A percentile compares a stretch with the other conserved stretches of the same genome.
Conservation (phyloP, 1,140 invertebrate genomes). For the Drosophila littoralis region DNA sequence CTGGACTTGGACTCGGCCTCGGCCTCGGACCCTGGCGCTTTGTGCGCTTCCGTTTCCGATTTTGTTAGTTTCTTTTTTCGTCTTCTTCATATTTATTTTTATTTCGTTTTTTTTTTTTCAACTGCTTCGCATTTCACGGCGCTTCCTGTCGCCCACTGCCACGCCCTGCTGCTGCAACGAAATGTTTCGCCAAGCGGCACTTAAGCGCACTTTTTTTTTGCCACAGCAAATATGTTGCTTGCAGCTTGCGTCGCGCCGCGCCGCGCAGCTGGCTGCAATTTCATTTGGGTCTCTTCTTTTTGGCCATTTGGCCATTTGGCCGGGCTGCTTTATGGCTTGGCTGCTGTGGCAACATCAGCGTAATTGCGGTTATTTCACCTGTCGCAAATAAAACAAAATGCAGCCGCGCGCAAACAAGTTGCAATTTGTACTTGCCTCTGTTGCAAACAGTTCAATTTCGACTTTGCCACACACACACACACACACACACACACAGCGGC, state of each 20-base stretch:
- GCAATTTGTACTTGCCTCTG: slow-evolving; percentile 69
- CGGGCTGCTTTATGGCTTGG: slow-evolving; percentile 19
- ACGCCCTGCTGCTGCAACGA: slow-evolving; percentile 56
- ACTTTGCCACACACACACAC: slow-evolving; percentile 22
- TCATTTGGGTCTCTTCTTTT: slow-evolving; percentile 47
- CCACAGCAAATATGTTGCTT: slow-evolving; percentile 66
- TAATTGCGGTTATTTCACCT: slow-evolving; percentile 82
- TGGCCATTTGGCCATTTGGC: slow-evolving; percentile 21
- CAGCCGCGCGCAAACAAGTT: slow-evolving; percentile 74
- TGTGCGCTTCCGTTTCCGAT: slow-evolving; percentile 81
- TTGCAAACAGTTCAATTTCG: slow-evolving; percentile 81
- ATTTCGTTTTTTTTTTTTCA: neutral
- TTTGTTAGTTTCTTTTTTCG: slow-evolving; percentile 66
- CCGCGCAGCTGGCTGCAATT: slow-evolving; percentile 54
- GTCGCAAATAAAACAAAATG: slow-evolving; percentile 82
- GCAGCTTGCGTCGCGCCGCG: neutral
- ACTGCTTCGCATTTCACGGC: slow-evolving; percentile 57
- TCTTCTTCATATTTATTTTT: neutral
- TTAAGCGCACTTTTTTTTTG: slow-evolving; percentile 72
- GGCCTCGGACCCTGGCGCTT: slow-evolving; percentile 56
- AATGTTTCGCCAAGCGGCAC: slow-evolving; percentile 81
- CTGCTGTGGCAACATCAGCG: slow-evolving; percentile 55
- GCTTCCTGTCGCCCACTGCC: slow-evolving; percentile 34
- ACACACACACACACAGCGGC: neutral
- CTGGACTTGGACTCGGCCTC: slow-evolving; percentile 8